phyloP scores from a whole-genome alignment of 2,888 invertebrate species.

The Steinernema scapterisci region DNA sequence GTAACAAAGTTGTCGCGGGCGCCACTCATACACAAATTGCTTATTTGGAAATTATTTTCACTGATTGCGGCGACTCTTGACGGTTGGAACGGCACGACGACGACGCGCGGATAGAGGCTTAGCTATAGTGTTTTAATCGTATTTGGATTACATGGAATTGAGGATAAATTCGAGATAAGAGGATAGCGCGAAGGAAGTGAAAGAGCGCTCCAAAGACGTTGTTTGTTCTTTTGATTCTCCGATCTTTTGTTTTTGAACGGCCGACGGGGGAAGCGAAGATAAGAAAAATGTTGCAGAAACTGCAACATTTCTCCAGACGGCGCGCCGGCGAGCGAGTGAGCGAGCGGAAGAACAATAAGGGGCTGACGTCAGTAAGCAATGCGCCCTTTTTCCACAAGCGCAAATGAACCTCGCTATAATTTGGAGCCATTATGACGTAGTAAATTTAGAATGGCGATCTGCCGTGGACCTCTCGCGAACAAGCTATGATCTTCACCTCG shows the following conservation, averaged over 20 bases:
- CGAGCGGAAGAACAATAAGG: not conserved
- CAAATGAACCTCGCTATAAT: slow-evolving; percentile 21
- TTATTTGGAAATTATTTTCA: too few species aligned
- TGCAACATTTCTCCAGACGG: not conserved
- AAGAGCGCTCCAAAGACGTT: too few species aligned
- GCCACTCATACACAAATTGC: too few species aligned
- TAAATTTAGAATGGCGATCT: slow-evolving; percentile 56
- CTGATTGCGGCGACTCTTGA: too few species aligned
- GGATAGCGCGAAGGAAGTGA: too few species aligned
- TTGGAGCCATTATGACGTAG: not conserved
- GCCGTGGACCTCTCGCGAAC: slow-evolving; percentile 56
- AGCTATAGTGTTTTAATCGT: too few species aligned
- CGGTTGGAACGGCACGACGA: too few species aligned
- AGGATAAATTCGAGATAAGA: too few species aligned
- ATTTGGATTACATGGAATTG: too few species aligned
- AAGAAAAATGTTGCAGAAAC: not conserved
- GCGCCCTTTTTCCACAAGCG: not conserved
- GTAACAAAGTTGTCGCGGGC: not conserved
- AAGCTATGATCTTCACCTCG: slow-evolving; percentile 61
- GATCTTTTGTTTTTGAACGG: slow-evolving; percentile 9
- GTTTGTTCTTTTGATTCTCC: not conserved
- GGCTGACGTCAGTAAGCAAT: not conserved
- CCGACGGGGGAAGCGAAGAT: not conserved
- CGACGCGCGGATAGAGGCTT: too few species aligned
- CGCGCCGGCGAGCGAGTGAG: not conserved